Evolutionary conservation across 2,888 invertebrate species (phyloP).

Genomic region (Toxonevra muliebris): DNA sequence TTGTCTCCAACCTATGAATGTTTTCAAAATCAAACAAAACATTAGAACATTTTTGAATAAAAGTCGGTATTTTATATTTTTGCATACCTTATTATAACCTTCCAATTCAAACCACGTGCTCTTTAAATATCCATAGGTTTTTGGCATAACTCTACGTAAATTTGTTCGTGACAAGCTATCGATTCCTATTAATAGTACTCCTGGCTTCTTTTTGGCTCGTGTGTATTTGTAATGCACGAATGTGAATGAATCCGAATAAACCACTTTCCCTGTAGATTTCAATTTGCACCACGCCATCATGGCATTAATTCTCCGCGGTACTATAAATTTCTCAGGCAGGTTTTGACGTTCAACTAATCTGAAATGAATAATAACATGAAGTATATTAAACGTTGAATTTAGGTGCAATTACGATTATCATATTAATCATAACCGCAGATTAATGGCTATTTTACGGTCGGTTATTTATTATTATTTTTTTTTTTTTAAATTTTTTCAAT

Average conservation of each 20-base stretch:
- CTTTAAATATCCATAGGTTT: slow-evolving; percentile 72
- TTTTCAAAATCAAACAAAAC: not conserved
- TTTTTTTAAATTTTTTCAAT: no score
- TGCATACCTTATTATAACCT: slow-evolving; percentile 75
- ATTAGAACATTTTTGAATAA: no score
- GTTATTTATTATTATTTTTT: no score
- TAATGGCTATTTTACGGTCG: no score
- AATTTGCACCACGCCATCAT: slow-evolving; percentile 60
- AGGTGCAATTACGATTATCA: no score
- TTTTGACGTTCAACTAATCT: no score
- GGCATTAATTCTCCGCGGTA: slow-evolving; percentile 48
- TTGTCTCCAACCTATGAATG: slow-evolving; percentile 76
- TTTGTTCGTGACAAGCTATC: slow-evolving; percentile 86
- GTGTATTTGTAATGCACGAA: slow-evolving; percentile 65
- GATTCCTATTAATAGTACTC: slow-evolving; percentile 81
- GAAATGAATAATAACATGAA: no score
- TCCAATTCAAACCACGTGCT: slow-evolving; percentile 73
- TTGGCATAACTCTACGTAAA: slow-evolving; percentile 77
- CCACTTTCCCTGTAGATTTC: slow-evolving; percentile 42
- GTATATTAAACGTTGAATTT: no score
- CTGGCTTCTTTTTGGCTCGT: slow-evolving; percentile 61
- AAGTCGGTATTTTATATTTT: no score
- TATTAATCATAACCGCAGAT: no score
- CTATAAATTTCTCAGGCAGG: slow-evolving; percentile 46
- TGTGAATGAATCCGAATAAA: slow-evolving; percentile 66